Evolutionary conservation across 1,140 invertebrate species (phyloP).

Genomic region (Ephestia elutella): DNA sequence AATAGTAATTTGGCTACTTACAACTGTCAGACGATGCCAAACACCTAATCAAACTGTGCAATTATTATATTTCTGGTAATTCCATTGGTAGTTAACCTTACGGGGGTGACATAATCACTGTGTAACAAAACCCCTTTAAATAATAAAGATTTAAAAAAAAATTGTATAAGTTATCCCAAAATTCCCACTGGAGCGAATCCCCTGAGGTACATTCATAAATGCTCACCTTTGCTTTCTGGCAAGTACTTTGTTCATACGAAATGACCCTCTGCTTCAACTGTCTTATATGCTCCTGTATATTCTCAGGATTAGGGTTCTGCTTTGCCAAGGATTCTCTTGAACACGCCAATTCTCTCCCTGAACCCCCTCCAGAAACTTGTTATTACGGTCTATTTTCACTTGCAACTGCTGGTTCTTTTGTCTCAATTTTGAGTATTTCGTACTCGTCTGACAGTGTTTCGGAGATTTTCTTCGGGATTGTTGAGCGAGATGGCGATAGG

Average conservation of each 20-base stretch:
- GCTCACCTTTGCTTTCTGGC: constrained; percentile 51
- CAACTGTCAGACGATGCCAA: too few species aligned
- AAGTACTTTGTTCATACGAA: constrained; percentile 57
- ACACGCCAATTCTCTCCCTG: constrained; percentile 47
- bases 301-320: constrained; percentile 45
- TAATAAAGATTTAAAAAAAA: too few species aligned
- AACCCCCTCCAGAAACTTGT: constrained; percentile 45
- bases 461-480: constrained; percentile 36
- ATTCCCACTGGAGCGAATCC: too few species aligned
- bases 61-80: too few species aligned
- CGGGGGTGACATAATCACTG: too few species aligned
- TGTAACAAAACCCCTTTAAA: too few species aligned
- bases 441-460: constrained; percentile 53
- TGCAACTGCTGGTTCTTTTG: constrained; percentile 52
- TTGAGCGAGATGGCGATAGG: constrained; percentile 45
- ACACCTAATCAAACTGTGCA: too few species aligned
- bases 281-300: constrained; percentile 50
- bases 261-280: constrained; percentile 53
- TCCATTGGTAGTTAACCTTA: too few species aligned
- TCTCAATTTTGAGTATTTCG: constrained; percentile 51
- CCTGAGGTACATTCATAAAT: constrained; percentile 5
- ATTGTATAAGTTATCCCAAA: too few species aligned
- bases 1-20: too few species aligned
- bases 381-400: constrained; percentile 49
- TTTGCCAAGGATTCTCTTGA: constrained; percentile 39